Evolutionary conservation across 2,797 vertebrate species (phyloP).

Genomic region (Poeciliopsis gracilis): DNA sequence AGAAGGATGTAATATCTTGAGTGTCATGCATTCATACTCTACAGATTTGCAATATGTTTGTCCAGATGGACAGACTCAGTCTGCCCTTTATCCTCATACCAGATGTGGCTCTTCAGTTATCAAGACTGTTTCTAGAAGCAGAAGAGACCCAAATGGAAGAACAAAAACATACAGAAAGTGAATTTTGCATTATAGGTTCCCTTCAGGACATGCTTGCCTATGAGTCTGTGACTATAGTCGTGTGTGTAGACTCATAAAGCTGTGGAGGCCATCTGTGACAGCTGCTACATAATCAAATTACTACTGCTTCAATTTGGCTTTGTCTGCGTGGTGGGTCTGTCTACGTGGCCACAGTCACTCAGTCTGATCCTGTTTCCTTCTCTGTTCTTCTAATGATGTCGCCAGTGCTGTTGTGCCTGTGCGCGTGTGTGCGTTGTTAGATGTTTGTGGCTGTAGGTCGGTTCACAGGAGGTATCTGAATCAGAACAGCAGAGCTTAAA

Average conservation of each 20-base stretch:
- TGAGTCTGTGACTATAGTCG: constrained; percentile 19
- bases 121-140: neutral
- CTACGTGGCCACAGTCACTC: constrained; percentile 41
- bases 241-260: constrained; percentile 65
- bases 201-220: constrained; percentile 29
- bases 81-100: neutral
- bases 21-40: neutral
- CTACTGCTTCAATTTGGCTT: constrained; percentile 69
- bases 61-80: neutral
- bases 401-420: constrained; percentile 30
- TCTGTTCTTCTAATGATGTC: constrained; percentile 26
- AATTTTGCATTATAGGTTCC: too few species aligned
- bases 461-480: constrained; percentile 60
- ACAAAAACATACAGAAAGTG: too few species aligned
- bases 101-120: neutral
- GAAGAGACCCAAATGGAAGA: too few species aligned
- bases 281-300: constrained; percentile 82
- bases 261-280: constrained; percentile 71
- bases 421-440: constrained; percentile 3
- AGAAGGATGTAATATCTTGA: neutral
- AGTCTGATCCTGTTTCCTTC: constrained; percentile 40
- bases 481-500: constrained; percentile 55
- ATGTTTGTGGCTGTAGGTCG: constrained; percentile 49
- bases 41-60: neutral
- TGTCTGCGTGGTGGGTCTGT: constrained; percentile 38